Percentiles rank a stretch among this genome's conserved stretches.
phyloP scores from a whole-genome alignment of 2,888 invertebrate genomes.

The Leptinotarsa tumamoca region DNA sequence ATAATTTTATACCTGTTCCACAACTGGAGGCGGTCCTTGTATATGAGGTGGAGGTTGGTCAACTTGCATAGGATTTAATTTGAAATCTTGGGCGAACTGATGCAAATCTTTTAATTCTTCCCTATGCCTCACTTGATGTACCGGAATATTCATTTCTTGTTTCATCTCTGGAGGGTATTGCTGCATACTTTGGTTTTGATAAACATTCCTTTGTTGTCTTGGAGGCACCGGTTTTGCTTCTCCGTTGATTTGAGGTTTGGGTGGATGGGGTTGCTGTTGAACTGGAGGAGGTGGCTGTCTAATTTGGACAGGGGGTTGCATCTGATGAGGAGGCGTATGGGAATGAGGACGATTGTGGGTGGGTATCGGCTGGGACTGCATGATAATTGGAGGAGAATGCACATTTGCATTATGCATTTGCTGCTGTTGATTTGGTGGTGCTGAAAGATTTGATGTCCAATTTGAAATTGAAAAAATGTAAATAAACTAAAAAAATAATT shows the following conservation, averaged over 20 bases:
- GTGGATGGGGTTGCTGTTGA: constrained; percentile 7
- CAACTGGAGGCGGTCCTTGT: constrained; percentile 44
- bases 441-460: constrained; percentile 16
- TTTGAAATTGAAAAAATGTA: no score
- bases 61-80: constrained; percentile 67
- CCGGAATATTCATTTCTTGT: constrained; percentile 47
- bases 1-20: constrained; percentile 40
- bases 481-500: no score
- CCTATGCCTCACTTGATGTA: constrained; percentile 43
- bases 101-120: constrained; percentile 73
- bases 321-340: constrained; percentile 45
- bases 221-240: constrained; percentile 55
- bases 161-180: constrained; percentile 45
- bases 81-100: constrained; percentile 85
- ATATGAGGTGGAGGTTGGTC: constrained; percentile 46
- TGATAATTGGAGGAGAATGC: constrained; percentile 41
- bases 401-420: constrained; percentile 39
- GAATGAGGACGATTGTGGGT: constrained; percentile 40
- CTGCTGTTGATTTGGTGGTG: constrained; percentile 35
- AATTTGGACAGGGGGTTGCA: constrained; percentile 32
- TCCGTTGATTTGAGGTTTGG: constrained; percentile 57
- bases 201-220: constrained; percentile 46
- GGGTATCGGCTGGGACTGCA: constrained; percentile 39
- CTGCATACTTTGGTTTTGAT: constrained; percentile 54
- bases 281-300: constrained; percentile 17